Base-by-base conservation (phyloP, 2,888 invertebrate genomes). In the Mimachlamys varia region DNA sequence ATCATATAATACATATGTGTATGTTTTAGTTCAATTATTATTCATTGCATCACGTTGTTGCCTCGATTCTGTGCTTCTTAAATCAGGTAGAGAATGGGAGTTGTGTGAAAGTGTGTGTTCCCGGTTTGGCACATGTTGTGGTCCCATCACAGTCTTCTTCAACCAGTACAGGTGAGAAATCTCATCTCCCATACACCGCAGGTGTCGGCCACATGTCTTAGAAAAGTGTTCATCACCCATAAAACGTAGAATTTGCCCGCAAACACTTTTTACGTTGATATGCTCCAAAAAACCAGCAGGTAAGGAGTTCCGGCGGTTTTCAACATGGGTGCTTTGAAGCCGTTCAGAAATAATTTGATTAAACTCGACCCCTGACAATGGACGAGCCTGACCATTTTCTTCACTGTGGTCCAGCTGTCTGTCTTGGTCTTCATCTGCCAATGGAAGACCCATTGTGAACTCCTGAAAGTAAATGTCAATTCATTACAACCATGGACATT, bases 201-300 rank as follows among this genome's bases (percentile, higher is more conserved):
- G 91, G 88, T 93, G 92, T 89, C 92, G 92, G 5, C 95, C 95
- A 92, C 93, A 94, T 1, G 92, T 91, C 88, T 91, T 93, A n/a
- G 93, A 94, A 50, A 90, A 91, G 49, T 94, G 93, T 89, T 93
- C 93, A 91, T 95, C 95, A 5, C 95, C 94, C 92, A 95, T 94
- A 0, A 91, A 89, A 88, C 94, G 92, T 37, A 94, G 90, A 89
- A 95, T 93, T 33, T 92, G 91, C 19, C 94, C 94, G 88, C 94
- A 94, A 62, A 90, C 38, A 37, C 89, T 58, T 38, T 88, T 88
- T 62, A 87, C 88, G 13, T 76, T 33, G 10, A 76, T 49, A n/a
- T 90, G 90, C 55, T 92, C 90, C 44, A 91, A 53, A 15, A 92
- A 5, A 44, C 90, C 92, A 19, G 91, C 27, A 19, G 92, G 92